These are phyloP conservation scores for Thymelicus acteon DNA, from an alignment of 2,888 invertebrate species.

Conservation along the genomic window DNA sequence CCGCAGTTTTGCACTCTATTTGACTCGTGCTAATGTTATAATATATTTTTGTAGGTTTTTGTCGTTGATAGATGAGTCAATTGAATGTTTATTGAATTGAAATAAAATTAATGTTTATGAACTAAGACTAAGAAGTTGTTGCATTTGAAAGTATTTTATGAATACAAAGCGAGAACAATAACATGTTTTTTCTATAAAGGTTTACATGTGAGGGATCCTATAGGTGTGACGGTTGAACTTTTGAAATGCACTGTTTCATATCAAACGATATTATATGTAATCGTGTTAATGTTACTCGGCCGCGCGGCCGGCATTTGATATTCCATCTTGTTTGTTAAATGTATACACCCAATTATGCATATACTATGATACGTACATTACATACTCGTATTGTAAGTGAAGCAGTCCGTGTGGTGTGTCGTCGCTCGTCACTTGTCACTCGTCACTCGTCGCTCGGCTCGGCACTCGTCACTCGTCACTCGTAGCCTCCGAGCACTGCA, in stretches of 20 bases:
- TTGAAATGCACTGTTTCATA: conserved; percentile 78
- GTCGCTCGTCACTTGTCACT: neutral
- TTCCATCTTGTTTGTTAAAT: conserved; percentile 77
- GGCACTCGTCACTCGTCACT: neutral
- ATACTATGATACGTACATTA: conserved; percentile 27
- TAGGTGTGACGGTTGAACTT: conserved; percentile 69
- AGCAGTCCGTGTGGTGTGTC: neutral
- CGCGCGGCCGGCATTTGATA: conserved; percentile 67
- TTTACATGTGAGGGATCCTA: conserved; percentile 78
- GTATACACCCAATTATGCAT: conserved; percentile 67
- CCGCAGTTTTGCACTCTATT: conserved; percentile 59
- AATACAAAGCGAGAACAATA: conserved; percentile 84
- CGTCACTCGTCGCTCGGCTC: neutral
- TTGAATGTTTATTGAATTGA: conserved; percentile 83
- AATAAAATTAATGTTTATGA: conserved; percentile 80
- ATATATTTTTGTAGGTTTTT: conserved; percentile 84
- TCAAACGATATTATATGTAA: conserved; percentile 72
- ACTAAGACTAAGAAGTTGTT: conserved; percentile 83
- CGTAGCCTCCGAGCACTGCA: conserved; percentile 17
- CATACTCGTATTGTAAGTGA: conserved; percentile 10
- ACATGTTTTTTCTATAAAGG: conserved; percentile 82
- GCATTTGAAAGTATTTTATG: conserved; percentile 85
- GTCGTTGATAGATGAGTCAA: conserved; percentile 84
- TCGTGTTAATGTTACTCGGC: conserved; percentile 63
- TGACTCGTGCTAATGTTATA: conserved; percentile 81